These are phyloP conservation scores for Morpho deidamia DNA, from an alignment of 2,888 invertebrate genomes.

Conservation along the genomic window DNA sequence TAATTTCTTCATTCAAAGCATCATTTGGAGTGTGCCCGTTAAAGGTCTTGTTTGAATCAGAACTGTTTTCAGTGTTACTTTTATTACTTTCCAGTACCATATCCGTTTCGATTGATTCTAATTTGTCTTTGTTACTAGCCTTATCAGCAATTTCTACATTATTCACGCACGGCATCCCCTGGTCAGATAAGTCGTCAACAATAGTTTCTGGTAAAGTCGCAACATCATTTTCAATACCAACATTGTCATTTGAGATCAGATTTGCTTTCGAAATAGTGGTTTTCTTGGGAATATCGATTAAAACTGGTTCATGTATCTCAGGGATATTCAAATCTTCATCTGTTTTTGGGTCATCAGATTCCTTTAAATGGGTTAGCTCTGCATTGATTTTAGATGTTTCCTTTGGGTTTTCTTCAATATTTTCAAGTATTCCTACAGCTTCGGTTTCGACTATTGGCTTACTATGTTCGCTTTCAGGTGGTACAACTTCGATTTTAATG, in stretches of 20 bases:
- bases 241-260: slow-evolving; percentile 1
- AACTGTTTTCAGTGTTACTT: background rate
- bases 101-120: slow-evolving; percentile 2
- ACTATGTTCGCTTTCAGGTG: slow-evolving; percentile 26
- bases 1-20: background rate
- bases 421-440: background rate
- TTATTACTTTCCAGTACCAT: background rate
- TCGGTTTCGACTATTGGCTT: slow-evolving; percentile 9
- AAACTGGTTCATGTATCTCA: background rate
- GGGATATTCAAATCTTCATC: background rate
- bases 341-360: background rate
- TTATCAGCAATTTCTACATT: background rate
- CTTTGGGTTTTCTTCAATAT: background rate
- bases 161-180: background rate
- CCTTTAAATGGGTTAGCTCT: background rate
- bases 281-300: slow-evolving; percentile 5
- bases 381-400: background rate
- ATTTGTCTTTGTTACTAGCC: background rate
- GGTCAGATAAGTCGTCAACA: background rate
- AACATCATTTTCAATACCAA: slow-evolving; percentile 1
- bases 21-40: background rate
- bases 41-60: background rate
- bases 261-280: background rate
- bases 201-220: background rate
- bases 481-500: slow-evolving; percentile 29